Evolutionary conservation across 1,140 invertebrate genomes (phyloP), one percentile per base, ranked within the genome.

Genomic region (Papilio dardanus): DNA sequence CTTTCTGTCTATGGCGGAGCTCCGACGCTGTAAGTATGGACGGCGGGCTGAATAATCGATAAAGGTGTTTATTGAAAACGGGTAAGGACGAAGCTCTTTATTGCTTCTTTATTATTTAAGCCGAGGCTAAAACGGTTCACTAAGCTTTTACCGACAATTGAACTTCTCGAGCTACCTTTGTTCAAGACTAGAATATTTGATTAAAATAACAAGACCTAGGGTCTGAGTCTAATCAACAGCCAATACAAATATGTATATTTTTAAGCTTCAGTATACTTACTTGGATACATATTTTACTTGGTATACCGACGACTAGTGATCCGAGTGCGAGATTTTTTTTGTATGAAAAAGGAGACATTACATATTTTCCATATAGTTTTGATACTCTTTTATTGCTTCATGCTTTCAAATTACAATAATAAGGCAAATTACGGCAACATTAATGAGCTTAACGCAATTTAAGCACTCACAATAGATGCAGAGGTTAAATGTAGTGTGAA

Each of bases 31-130:
- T 93, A 92, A 92, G 91, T 92, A 92, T 92, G 90, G 90, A 92
- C 91, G 90, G 79, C 90, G 88, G 83, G 82, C 90, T 92, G 91
- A 93, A 93, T 93, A 93, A 93, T 93, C 91, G 90, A 93, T 93
- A 93, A 92, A 93, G 91, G 91, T 92, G 91, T 93, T 93, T 93
- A 92, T 93, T 93, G 90, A 93, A 93, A 93, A 91, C 89, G 89
- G 91, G 91, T 91, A 90, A 92, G 89, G 89, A 89, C 82, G 87
- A 82, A 86, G 87, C 88, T 87, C 88, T 91, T 92, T 91, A 93
- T 91, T 88, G 89, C 90, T 90, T 89, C 88, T 90, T 91, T 91
- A 91, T 93, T 90, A 91, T 91, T 91, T 87, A 91, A 88, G 83
- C 81, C 76, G 77, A 66, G 30, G 31, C 77, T 62, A 81, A 86